Percentiles rank a stretch among this genome's conserved stretches.
These are phyloP conservation scores for Callimorpha dominula DNA, from an alignment of 2,888 invertebrate genomes.

Conservation along the genomic window DNA sequence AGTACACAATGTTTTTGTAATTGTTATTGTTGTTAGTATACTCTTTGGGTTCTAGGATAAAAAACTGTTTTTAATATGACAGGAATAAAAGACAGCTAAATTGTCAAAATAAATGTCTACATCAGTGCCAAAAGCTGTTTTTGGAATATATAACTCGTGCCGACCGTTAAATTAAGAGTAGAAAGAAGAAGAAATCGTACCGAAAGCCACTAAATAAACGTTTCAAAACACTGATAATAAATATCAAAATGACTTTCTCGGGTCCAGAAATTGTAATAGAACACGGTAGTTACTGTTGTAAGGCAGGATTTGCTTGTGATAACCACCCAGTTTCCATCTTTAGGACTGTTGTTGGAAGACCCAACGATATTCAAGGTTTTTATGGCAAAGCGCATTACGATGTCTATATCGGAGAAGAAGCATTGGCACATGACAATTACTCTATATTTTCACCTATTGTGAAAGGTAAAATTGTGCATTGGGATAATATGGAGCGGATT, in stretches of 20 bases:
- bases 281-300: slow-evolving; percentile 72
- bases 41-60: too few relatives aligned
- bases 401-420: slow-evolving; percentile 71
- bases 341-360: slow-evolving; percentile 73
- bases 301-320: slow-evolving; percentile 79
- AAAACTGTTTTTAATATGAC: not conserved
- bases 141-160: too few relatives aligned
- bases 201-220: not conserved
- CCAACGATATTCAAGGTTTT: slow-evolving; percentile 62
- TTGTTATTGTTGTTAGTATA: too few relatives aligned
- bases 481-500: slow-evolving; percentile 80
- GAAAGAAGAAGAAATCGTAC: too few relatives aligned
- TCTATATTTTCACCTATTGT: slow-evolving; percentile 65
- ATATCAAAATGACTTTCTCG: slow-evolving; percentile 63
- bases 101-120: not conserved
- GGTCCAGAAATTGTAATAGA: slow-evolving; percentile 77
- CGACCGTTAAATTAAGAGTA: too few relatives aligned
- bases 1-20: too few relatives aligned
- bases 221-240: not conserved
- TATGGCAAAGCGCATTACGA: slow-evolving; percentile 73
- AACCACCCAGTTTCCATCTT: slow-evolving; percentile 79
- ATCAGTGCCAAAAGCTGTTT: not conserved
- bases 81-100: not conserved
- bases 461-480: slow-evolving; percentile 69
- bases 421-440: slow-evolving; percentile 56